Evolutionary conservation across 2,113 vertebrate genomes (phyloP).

Genomic region (Diphyllodes magnificus): DNA sequence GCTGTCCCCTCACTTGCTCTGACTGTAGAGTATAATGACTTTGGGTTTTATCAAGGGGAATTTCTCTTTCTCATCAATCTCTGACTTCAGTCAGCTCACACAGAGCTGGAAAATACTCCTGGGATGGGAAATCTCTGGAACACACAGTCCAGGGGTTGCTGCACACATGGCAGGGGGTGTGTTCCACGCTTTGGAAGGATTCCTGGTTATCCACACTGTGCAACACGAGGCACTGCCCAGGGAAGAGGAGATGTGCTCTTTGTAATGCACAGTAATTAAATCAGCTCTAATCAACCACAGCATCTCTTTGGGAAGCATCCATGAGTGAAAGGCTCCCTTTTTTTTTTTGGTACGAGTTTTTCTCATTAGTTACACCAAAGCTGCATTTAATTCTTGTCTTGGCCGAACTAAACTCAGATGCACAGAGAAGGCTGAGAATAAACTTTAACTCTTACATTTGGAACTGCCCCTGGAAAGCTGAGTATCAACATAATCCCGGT

Average conservation of each 20-base stretch:
- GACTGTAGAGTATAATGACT: accelerated
- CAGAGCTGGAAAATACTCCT: neutral
- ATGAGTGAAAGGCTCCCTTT: neutral
- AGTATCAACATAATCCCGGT: conserved; percentile 31
- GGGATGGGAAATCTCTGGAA: neutral
- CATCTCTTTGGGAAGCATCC: neutral
- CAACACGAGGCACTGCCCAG: neutral
- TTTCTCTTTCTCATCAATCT: neutral
- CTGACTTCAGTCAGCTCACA: neutral
- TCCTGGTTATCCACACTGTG: neutral
- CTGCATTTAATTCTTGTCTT: neutral
- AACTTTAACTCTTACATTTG: conserved; percentile 10
- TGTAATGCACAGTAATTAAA: neutral
- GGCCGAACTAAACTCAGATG: neutral
- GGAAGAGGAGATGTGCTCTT: neutral
- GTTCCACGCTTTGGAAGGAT: neutral
- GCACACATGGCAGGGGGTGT: neutral
- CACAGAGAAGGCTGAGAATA: neutral
- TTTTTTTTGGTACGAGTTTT: neutral
- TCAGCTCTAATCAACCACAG: neutral
- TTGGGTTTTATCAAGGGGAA: neutral
- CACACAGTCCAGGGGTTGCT: neutral
- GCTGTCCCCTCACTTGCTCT: neutral
- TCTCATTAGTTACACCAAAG: neutral
- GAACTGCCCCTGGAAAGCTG: conserved; percentile 54